Conservation (phyloP, 2,888 invertebrate genomes). For the Hyles lineata region DNA sequence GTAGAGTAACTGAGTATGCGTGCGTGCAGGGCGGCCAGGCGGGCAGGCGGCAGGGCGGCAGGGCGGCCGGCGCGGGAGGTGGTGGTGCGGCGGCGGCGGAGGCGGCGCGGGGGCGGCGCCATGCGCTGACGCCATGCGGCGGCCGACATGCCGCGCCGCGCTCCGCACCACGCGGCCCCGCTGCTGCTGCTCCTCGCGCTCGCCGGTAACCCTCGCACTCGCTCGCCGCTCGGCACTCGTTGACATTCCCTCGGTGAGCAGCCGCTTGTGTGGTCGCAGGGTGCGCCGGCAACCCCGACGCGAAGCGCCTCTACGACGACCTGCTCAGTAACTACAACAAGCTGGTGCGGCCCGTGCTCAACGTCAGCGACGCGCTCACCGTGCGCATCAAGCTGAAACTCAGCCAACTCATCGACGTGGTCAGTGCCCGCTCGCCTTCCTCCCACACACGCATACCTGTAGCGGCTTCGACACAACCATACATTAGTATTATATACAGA, state of each 20-base stretch:
- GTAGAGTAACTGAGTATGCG: not conserved
- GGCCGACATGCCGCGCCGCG: slow-evolving; percentile 74
- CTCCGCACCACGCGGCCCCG: slow-evolving; percentile 62
- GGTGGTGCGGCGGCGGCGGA: slow-evolving; percentile 41
- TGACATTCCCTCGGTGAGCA: not conserved
- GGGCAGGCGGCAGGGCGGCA: slow-evolving; percentile 34
- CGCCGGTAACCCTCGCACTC: slow-evolving; percentile 47
- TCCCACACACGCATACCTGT: not conserved
- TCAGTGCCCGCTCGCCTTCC: slow-evolving; percentile 82
- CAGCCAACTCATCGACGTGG: slow-evolving; percentile 98
- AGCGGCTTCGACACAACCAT: no score
- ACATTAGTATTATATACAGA: no score
- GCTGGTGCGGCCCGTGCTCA: slow-evolving; percentile 97
- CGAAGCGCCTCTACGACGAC: slow-evolving; percentile 97
- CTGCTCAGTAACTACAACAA: slow-evolving; percentile 98
- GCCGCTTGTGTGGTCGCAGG: slow-evolving; percentile 77
- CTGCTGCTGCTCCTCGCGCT: slow-evolving; percentile 69
- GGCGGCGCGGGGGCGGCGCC: slow-evolving; percentile 59
- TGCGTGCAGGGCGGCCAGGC: slow-evolving; percentile 24
- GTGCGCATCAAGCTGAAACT: slow-evolving; percentile 98
- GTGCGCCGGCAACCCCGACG: slow-evolving; percentile 96
- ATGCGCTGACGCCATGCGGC: slow-evolving; percentile 75
- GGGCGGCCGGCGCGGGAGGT: slow-evolving; percentile 35
- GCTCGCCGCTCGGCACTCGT: slow-evolving; percentile 25
- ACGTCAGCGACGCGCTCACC: slow-evolving; percentile 96